phyloP scores from a whole-genome alignment of 2,888 invertebrate species.

The Trichopoda pennipes region DNA sequence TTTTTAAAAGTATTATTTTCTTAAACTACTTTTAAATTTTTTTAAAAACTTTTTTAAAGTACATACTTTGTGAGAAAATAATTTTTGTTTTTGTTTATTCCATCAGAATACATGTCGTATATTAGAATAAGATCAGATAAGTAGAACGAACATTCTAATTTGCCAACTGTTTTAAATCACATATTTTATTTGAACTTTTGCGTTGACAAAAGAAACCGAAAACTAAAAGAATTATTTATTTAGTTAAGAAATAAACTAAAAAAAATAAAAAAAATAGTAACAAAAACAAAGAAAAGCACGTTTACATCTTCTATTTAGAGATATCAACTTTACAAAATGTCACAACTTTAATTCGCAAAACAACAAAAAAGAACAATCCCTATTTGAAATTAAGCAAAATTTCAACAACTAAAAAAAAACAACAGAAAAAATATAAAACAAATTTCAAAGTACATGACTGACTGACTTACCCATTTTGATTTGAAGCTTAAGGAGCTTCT shows the following conservation, averaged over 20 bases:
- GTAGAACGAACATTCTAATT: background rate
- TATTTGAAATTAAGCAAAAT: slow-evolving; percentile 34
- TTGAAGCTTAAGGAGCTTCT: slow-evolving; percentile 55
- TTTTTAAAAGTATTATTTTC: no score
- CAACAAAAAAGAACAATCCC: slow-evolving; percentile 40
- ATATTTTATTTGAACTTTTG: slow-evolving; percentile 51
- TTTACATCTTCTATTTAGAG: slow-evolving; percentile 65
- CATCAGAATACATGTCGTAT: no score
- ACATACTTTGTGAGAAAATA: no score
- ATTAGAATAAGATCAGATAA: no score
- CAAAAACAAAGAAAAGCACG: slow-evolving; percentile 51
- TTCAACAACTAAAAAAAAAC: background rate
- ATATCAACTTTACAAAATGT: slow-evolving; percentile 67
- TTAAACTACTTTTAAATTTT: no score
- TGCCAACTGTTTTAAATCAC: slow-evolving; percentile 7
- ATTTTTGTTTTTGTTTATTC: no score
- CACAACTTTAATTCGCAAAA: slow-evolving; percentile 49
- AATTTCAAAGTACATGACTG: slow-evolving; percentile 53
- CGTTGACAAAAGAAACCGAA: slow-evolving; percentile 59
- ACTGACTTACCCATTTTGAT: slow-evolving; percentile 68
- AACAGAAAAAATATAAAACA: slow-evolving; percentile 9
- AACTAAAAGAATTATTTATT: slow-evolving; percentile 23
- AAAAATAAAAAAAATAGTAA: background rate
- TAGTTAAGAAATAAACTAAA: slow-evolving; percentile 1
- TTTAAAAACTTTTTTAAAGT: no score